Conservation (phyloP, 92 coral and sea anemone species). For the Heteractis magnifica region DNA sequence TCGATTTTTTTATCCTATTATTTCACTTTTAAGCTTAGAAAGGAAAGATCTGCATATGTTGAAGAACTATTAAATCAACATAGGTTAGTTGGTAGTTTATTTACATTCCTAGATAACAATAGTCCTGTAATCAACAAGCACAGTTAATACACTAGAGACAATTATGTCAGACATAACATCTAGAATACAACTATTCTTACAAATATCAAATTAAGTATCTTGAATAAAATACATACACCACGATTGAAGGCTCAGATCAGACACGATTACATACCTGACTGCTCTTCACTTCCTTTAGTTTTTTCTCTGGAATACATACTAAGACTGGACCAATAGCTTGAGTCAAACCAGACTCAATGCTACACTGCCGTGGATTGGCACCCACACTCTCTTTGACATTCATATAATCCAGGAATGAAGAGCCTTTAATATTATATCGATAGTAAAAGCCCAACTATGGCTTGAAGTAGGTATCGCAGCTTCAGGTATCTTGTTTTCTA, state of each 20-base stretch:
- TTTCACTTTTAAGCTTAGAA: no score
- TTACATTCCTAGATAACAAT: slow-evolving; percentile 4
- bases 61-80: no score
- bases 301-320: slow-evolving; percentile 58
- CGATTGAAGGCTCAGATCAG: no score
- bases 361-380: slow-evolving; percentile 64
- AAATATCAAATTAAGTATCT: not conserved
- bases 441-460: not conserved
- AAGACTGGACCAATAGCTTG: slow-evolving; percentile 75
- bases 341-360: slow-evolving; percentile 80
- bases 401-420: slow-evolving; percentile 42
- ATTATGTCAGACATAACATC: not conserved
- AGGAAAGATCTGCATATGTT: not conserved
- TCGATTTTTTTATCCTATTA: no score
- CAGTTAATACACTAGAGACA: not conserved
- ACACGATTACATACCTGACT: not conserved
- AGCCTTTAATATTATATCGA: slow-evolving; percentile 4
- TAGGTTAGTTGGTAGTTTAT: not conserved
- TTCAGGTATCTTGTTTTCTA: not conserved
- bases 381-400: slow-evolving; percentile 63
- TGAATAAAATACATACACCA: not conserved
- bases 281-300: slow-evolving; percentile 1
- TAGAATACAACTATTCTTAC: not conserved
- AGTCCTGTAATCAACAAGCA: not conserved
- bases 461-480: not conserved